These are phyloP conservation scores for Achlya flavicornis DNA, from an alignment of 2,888 invertebrate genomes.

Conservation along the genomic window DNA sequence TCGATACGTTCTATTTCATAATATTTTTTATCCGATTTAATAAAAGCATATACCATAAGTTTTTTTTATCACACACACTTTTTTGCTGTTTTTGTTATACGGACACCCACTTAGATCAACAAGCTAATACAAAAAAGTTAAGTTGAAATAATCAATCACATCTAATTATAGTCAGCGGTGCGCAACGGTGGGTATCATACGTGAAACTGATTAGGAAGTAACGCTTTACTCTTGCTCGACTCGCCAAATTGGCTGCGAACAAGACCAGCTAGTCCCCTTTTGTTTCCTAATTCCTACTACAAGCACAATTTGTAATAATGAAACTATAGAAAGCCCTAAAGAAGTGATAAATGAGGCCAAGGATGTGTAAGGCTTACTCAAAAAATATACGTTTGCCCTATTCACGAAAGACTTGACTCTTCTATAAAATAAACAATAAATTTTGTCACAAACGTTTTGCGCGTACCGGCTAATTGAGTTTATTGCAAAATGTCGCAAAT, in stretches of 20 bases:
- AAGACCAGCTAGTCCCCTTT: slow-evolving; percentile 14
- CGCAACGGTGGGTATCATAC: slow-evolving; percentile 26
- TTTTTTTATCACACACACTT: slow-evolving; percentile 16
- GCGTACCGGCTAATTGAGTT: not conserved
- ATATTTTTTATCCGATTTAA: slow-evolving; percentile 19
- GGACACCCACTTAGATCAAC: slow-evolving; percentile 48
- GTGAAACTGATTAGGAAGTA: slow-evolving; percentile 36
- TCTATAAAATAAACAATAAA: not conserved
- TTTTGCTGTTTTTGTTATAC: slow-evolving; percentile 34
- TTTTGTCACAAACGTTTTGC: not conserved
- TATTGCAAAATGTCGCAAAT: not conserved
- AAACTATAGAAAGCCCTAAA: not conserved
- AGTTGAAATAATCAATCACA: slow-evolving; percentile 56
- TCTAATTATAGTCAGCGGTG: slow-evolving; percentile 40
- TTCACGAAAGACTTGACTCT: not conserved
- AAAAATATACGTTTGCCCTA: not conserved
- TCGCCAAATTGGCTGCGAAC: slow-evolving; percentile 19
- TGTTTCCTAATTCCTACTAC: not conserved
- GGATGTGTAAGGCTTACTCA: not conserved
- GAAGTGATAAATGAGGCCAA: not conserved
- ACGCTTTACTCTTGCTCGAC: slow-evolving; percentile 32
- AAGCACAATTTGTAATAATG: slow-evolving; percentile 5
- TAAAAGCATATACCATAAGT: slow-evolving; percentile 16
- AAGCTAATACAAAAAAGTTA: slow-evolving; percentile 41
- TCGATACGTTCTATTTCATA: slow-evolving; percentile 29